phyloP scores from a whole-genome alignment of 2,888 invertebrate genomes.

The Pyrocoelia pectoralis region DNA sequence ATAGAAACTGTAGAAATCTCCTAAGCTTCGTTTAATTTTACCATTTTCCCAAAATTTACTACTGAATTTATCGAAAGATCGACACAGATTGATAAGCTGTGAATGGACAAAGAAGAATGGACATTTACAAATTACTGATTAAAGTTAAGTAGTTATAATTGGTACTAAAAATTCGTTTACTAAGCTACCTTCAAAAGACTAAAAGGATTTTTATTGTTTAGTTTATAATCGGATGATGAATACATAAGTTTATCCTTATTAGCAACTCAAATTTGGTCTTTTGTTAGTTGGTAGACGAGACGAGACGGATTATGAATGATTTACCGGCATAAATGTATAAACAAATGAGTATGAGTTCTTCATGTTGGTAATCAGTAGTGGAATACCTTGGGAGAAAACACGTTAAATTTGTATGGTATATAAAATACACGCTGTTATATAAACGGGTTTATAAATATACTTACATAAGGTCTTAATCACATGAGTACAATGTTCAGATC shows the following conservation, averaged over 20 bases:
- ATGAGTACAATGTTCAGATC: slow-evolving; percentile 11
- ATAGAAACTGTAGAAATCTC: too few relatives aligned
- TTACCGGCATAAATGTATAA: slow-evolving; percentile 6
- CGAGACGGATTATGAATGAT: slow-evolving; percentile 16
- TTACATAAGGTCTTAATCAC: slow-evolving; percentile 20
- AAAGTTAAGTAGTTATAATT: not conserved
- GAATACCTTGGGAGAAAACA: slow-evolving; percentile 13
- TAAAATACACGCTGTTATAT: slow-evolving; percentile 16
- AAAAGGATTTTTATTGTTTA: slow-evolving; percentile 20
- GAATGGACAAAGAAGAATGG: too few relatives aligned
- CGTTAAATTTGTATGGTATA: slow-evolving; percentile 13
- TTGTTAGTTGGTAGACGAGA: slow-evolving; percentile 15
- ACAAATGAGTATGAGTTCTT: slow-evolving; percentile 6
- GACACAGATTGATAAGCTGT: too few relatives aligned
- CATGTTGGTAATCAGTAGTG: slow-evolving; percentile 9
- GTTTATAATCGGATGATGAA: slow-evolving; percentile 17
- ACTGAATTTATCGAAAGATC: too few relatives aligned
- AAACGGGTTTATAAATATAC: slow-evolving; percentile 18
- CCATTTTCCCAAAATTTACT: too few relatives aligned
- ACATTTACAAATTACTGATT: too few relatives aligned
- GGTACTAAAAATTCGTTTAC: not conserved
- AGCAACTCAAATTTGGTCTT: slow-evolving; percentile 10
- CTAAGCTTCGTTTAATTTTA: too few relatives aligned
- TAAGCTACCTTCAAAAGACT: not conserved
- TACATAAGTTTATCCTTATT: slow-evolving; percentile 1